phyloP scores from a whole-genome alignment of 2,113 vertebrate species.

The Empidonax alnorum region DNA sequence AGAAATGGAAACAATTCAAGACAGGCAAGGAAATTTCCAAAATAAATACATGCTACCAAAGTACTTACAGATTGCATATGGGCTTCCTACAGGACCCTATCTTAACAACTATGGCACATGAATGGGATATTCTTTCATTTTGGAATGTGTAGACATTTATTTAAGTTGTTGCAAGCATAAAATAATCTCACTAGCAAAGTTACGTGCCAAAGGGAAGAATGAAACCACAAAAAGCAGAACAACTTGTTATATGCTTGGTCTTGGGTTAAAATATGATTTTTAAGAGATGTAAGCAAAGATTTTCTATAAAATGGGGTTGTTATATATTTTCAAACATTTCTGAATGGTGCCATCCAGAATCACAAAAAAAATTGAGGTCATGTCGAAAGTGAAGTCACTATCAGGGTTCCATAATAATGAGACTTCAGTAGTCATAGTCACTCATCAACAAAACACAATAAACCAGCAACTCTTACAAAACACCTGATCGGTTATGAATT shows the following conservation, averaged over 20 bases:
- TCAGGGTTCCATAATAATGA: background rate
- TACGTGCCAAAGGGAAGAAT: background rate
- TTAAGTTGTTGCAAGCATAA: background rate
- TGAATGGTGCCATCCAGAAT: background rate
- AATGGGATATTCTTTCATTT: background rate
- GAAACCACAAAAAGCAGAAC: background rate
- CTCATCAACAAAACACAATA: background rate
- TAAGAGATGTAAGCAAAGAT: background rate
- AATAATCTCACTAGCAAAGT: background rate
- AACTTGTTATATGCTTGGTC: background rate
- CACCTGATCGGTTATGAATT: background rate
- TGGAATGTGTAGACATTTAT: background rate
- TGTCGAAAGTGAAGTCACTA: background rate
- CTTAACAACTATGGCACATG: background rate
- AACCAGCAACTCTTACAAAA: background rate
- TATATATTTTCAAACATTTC: background rate
- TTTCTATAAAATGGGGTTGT: background rate
- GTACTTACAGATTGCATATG: background rate
- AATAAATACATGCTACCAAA: background rate
- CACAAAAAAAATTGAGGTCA: background rate
- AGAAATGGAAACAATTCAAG: background rate
- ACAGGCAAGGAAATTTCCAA: background rate
- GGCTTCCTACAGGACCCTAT: background rate
- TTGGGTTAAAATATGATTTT: background rate
- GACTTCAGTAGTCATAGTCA: background rate